Evolutionary conservation across 2,113 vertebrate genomes (phyloP).

Genomic region (Chlorocebus sabaeus): DNA sequence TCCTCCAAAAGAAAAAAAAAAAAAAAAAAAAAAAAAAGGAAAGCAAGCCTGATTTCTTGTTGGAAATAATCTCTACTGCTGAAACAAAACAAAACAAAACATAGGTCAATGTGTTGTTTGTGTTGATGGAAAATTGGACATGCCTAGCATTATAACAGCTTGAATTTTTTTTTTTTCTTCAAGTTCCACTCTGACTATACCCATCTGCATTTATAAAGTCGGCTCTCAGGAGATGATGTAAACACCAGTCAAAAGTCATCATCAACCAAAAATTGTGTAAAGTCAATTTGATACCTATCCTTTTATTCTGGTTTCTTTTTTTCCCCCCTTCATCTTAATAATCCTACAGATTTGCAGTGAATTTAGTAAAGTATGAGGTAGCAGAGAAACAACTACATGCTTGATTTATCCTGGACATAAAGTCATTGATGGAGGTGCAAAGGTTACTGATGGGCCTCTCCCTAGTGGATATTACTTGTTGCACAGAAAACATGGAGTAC

Average conservation of each 20-base stretch:
- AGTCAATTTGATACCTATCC: slow-evolving; percentile 54
- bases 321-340: slow-evolving; percentile 26
- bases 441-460: slow-evolving; percentile 61
- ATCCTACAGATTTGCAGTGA: slow-evolving; percentile 65
- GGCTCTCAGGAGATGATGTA: slow-evolving; percentile 53
- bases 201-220: slow-evolving; percentile 50
- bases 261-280: slow-evolving; percentile 57
- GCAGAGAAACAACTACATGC: slow-evolving; percentile 66
- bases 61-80: neutral
- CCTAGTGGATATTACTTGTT: neutral
- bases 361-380: slow-evolving; percentile 64
- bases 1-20: neutral
- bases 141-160: neutral
- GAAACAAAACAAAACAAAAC: neutral
- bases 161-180: neutral
- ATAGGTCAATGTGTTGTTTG: slow-evolving; percentile 47
- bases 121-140: slow-evolving; percentile 13
- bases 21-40: neutral
- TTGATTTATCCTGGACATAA: slow-evolving; percentile 75
- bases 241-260: slow-evolving; percentile 61
- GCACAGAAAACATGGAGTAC: neutral
- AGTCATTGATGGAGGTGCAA: slow-evolving; percentile 70
- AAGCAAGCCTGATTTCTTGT: neutral
- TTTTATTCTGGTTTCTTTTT: slow-evolving; percentile 49
- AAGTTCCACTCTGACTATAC: slow-evolving; percentile 47